Conservation (phyloP, 1,140 invertebrate species). For the Papilio aristodemus region DNA sequence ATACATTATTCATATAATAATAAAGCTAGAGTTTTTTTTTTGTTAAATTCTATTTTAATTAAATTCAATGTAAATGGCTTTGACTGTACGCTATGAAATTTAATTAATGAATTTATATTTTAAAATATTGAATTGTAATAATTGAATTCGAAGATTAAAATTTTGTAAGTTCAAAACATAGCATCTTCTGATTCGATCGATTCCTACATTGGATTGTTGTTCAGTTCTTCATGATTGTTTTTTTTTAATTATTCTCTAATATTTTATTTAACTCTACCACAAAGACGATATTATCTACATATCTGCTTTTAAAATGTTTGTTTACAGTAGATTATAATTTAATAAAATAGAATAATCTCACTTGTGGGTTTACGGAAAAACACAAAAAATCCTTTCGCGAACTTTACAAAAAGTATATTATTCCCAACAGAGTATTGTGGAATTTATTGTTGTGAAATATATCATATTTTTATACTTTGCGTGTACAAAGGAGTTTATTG, state of each 20-base stretch:
- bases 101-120: not conserved
- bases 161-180: too few species aligned
- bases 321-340: too few species aligned
- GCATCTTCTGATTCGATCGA: too few species aligned
- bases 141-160: too few species aligned
- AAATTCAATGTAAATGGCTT: not conserved
- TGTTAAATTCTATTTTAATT: not conserved
- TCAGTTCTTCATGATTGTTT: too few species aligned
- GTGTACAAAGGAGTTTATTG: constrained; percentile 22
- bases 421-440: not conserved
- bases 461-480: constrained; percentile 11
- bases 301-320: too few species aligned
- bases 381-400: not conserved
- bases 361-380: not conserved
- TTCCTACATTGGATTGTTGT: too few species aligned
- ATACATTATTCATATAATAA: constrained; percentile 7
- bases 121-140: too few species aligned
- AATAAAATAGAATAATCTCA: too few species aligned
- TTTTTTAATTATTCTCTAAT: too few species aligned
- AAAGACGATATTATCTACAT: too few species aligned
- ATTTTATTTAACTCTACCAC: too few species aligned
- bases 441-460: not conserved
- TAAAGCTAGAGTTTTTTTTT: not conserved
- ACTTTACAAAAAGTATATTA: not conserved
- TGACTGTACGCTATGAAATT: not conserved